These are phyloP conservation scores for Scortum barcoo DNA, from an alignment of 2,113 vertebrate species.

Conservation along the genomic window DNA sequence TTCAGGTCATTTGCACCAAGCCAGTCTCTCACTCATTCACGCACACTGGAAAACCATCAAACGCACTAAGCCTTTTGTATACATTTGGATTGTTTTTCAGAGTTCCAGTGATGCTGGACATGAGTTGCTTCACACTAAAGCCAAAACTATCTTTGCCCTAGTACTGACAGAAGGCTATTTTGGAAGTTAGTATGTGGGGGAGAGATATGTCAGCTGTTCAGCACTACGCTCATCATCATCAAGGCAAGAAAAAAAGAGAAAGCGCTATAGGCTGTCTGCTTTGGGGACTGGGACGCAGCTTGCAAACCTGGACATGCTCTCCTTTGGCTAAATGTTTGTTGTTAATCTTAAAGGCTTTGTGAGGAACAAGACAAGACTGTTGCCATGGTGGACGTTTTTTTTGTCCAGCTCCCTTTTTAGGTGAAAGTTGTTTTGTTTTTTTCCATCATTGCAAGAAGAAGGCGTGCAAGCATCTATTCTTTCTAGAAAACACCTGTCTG, in stretches of 20 bases:
- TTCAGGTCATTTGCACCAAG: neutral
- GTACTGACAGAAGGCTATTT: constrained; percentile 84
- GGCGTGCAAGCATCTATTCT: constrained; percentile 44
- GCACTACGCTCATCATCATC: constrained; percentile 77
- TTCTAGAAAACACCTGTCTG: constrained; percentile 16
- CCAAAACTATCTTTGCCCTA: constrained; percentile 78
- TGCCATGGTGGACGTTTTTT: constrained; percentile 56
- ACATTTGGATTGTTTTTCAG: constrained; percentile 49
- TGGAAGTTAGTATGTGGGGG: constrained; percentile 78
- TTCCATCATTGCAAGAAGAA: neutral
- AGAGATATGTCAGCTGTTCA: constrained; percentile 87
- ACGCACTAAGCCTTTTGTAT: constrained; percentile 23
- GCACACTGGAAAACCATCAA: constrained; percentile 49
- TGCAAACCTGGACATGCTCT: constrained; percentile 50
- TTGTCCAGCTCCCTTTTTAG: constrained; percentile 25
- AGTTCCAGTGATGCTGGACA: constrained; percentile 56
- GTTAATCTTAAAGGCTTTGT: constrained; percentile 69
- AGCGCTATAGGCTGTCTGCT: constrained; percentile 53
- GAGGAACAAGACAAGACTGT: constrained; percentile 38
- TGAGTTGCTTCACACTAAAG: constrained; percentile 48
- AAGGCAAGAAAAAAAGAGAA: constrained; percentile 66
- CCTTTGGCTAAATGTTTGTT: constrained; percentile 55
- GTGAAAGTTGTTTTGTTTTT: constrained; percentile 30
- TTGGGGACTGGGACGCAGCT: constrained; percentile 61
- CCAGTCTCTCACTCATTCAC: constrained; percentile 1